Evolutionary conservation across 2,113 vertebrate genomes (phyloP).

Genomic region (Isurus oxyrinchus): DNA sequence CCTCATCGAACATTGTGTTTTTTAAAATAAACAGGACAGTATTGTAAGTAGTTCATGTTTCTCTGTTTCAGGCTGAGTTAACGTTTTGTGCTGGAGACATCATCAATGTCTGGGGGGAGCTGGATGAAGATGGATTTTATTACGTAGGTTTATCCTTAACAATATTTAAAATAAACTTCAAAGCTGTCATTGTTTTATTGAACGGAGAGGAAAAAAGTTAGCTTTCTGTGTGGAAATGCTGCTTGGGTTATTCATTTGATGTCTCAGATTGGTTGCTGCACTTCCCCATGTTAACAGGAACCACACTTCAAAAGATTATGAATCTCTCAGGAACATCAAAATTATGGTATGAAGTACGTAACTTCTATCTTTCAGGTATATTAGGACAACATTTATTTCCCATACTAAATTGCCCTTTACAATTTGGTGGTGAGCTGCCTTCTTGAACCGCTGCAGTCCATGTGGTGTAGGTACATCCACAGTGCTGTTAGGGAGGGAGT

Average conservation of each 20-base stretch:
- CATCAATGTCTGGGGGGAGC: slow-evolving; percentile 86
- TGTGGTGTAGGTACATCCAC: neutral
- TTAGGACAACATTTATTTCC: neutral
- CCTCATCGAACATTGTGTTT: neutral
- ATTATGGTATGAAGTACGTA: neutral
- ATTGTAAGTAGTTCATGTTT: neutral
- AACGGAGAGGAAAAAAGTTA: neutral
- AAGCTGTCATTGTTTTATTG: neutral
- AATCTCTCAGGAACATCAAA: neutral
- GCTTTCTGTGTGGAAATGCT: neutral
- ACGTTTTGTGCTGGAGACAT: slow-evolving; percentile 96
- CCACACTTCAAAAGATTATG: neutral
- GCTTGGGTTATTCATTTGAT: neutral
- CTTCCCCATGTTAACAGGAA: neutral
- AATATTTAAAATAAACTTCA: neutral
- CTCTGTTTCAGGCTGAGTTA: slow-evolving; percentile 72
- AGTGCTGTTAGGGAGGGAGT: neutral
- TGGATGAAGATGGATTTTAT: slow-evolving; percentile 97
- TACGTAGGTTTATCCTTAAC: slow-evolving; percentile 71
- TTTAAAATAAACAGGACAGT: neutral
- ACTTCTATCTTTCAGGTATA: neutral
- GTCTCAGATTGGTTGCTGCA: neutral
- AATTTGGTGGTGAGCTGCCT: neutral
- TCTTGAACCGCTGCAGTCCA: neutral
- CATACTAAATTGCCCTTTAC: neutral